A percentile compares a stretch with the other conserved stretches of the same genome.
phyloP scores from a whole-genome alignment of 2,888 invertebrate species.

The Rhamphomyia laevipes region DNA sequence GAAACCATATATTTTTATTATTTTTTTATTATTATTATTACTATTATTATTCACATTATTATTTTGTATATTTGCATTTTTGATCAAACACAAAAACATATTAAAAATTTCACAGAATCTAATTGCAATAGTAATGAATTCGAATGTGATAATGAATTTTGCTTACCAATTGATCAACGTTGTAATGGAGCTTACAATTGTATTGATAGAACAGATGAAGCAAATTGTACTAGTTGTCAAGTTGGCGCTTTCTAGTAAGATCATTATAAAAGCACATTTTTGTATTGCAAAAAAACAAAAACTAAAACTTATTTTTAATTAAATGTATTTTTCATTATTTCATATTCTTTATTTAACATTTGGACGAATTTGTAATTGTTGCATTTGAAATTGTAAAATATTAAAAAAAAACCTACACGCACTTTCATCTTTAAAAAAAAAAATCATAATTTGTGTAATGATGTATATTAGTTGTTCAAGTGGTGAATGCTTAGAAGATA shows the following conservation, averaged over 20 bases:
- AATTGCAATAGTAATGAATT: conserved; percentile 39
- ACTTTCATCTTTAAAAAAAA: neutral
- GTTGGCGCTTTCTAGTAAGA: conserved; percentile 37
- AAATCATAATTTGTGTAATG: neutral
- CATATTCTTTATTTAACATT: neutral
- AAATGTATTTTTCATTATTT: conserved; percentile 6
- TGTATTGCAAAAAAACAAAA: neutral
- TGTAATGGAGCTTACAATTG: conserved; percentile 41
- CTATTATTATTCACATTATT: conserved; percentile 3
- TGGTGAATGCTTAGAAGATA: conserved; percentile 49
- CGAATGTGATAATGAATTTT: conserved; percentile 48
- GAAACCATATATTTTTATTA: too few species aligned
- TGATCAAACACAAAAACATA: conserved; percentile 1
- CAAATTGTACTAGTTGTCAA: conserved; percentile 36
- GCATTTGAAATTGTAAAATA: too few species aligned
- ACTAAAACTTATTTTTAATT: conserved; percentile 4
- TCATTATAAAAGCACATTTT: conserved; percentile 5
- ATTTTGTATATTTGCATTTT: conserved; percentile 1
- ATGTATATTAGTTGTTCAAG: conserved; percentile 40
- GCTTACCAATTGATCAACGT: conserved; percentile 45
- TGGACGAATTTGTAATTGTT: neutral
- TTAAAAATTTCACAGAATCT: conserved; percentile 23
- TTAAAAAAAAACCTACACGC: neutral
- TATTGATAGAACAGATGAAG: conserved; percentile 43
- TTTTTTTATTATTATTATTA: conserved; percentile 1